phyloP scores from a whole-genome alignment of 2,113 vertebrate genomes.

The Genyomyrus donnyi region DNA sequence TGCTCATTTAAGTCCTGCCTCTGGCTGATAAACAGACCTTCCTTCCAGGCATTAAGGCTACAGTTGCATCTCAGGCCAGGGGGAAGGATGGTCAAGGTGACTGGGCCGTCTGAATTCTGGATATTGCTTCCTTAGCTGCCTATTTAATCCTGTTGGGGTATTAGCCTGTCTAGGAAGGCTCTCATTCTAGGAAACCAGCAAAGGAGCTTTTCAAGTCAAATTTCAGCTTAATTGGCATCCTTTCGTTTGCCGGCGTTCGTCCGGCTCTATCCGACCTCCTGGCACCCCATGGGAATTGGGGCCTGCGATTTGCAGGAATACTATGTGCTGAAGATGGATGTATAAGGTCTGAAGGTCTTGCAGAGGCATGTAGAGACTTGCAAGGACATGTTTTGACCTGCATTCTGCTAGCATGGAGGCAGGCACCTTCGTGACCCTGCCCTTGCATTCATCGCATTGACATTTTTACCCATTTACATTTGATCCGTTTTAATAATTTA shows the following conservation, averaged over 20 bases:
- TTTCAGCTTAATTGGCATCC: slow-evolving; percentile 31
- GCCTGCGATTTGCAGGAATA: neutral
- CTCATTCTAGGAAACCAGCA: slow-evolving; percentile 18
- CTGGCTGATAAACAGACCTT: slow-evolving; percentile 31
- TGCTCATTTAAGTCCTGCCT: slow-evolving; percentile 33
- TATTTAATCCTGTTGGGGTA: slow-evolving; percentile 37
- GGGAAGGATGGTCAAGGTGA: slow-evolving; percentile 33
- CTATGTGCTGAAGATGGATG: neutral
- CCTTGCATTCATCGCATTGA: slow-evolving; percentile 1
- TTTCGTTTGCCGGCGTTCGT: slow-evolving; percentile 17
- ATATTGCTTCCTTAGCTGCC: slow-evolving; percentile 39
- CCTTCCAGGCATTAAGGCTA: slow-evolving; percentile 28
- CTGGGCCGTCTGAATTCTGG: slow-evolving; percentile 22
- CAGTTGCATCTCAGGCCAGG: neutral
- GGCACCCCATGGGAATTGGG: slow-evolving; percentile 7
- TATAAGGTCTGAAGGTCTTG: slow-evolving; percentile 9
- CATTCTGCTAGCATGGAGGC: slow-evolving; percentile 7
- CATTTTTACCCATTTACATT: neutral
- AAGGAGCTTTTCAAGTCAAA: slow-evolving; percentile 13
- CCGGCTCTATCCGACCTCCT: slow-evolving; percentile 10
- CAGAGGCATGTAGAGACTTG: neutral
- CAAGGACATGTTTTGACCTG: neutral
- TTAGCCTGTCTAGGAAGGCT: slow-evolving; percentile 38
- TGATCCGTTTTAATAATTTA: neutral
- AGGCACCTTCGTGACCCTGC: slow-evolving; percentile 8